Conservation (phyloP, 1,140 invertebrate species). For the Telenomus remus region DNA sequence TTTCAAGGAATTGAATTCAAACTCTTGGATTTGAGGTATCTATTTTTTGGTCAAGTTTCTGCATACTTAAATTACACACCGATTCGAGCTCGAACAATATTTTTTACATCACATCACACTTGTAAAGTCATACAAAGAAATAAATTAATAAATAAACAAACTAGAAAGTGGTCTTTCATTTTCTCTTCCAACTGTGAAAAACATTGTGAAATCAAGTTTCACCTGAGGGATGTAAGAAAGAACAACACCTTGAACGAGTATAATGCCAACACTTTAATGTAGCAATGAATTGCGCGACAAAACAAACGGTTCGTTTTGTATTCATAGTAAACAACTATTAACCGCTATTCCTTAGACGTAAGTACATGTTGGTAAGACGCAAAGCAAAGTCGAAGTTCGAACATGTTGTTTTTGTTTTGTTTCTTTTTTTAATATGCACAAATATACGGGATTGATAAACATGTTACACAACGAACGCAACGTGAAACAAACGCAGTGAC, state of each 20-base stretch:
- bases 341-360: slow-evolving; percentile 66
- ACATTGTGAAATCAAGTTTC: background rate
- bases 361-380: slow-evolving; percentile 67
- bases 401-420: too few species aligned
- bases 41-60: background rate
- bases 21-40: background rate
- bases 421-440: slow-evolving; percentile 58
- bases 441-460: slow-evolving; percentile 55
- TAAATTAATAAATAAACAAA: background rate
- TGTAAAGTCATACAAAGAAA: slow-evolving; percentile 38
- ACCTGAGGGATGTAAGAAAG: slow-evolving; percentile 4
- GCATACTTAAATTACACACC: slow-evolving; percentile 1
- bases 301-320: slow-evolving; percentile 67
- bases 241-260: slow-evolving; percentile 65
- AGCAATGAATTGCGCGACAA: slow-evolving; percentile 68
- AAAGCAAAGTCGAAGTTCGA: slow-evolving; percentile 67
- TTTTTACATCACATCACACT: slow-evolving; percentile 31
- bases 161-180: background rate
- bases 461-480: slow-evolving; percentile 48
- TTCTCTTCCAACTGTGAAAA: background rate
- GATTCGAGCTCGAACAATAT: slow-evolving; percentile 17
- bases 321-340: slow-evolving; percentile 71
- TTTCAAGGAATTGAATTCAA: too few species aligned
- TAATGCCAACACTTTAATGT: slow-evolving; percentile 74
- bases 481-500: slow-evolving; percentile 42